These are phyloP conservation scores for Meloidogyne hapla DNA, from an alignment of 1,140 invertebrate species.

Conservation along the genomic window DNA sequence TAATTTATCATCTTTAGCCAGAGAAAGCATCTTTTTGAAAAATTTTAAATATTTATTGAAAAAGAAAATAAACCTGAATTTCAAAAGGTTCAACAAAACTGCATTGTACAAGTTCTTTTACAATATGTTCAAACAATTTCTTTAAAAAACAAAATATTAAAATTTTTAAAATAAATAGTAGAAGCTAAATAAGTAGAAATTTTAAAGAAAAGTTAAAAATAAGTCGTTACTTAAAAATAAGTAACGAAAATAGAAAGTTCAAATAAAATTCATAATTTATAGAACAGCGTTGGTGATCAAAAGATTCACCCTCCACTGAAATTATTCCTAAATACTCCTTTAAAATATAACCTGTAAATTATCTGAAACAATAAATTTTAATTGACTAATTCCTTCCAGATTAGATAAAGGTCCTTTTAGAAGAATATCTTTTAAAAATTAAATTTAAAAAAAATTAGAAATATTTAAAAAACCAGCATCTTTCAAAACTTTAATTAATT, in stretches of 20 bases:
- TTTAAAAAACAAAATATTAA: neutral
- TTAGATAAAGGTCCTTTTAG: slow-evolving; percentile 53
- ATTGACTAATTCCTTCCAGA: slow-evolving; percentile 55
- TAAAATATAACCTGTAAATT: slow-evolving; percentile 32
- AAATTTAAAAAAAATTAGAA: neutral
- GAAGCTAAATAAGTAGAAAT: too few species aligned
- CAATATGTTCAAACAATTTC: slow-evolving; percentile 48
- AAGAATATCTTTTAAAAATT: slow-evolving; percentile 42
- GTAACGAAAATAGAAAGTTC: too few species aligned
- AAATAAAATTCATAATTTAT: too few species aligned
- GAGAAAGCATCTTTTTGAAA: slow-evolving; percentile 43
- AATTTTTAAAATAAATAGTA: slow-evolving; percentile 13
- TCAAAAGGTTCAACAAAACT: slow-evolving; percentile 59
- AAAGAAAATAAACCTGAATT: slow-evolving; percentile 42
- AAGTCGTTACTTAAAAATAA: too few species aligned
- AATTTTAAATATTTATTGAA: slow-evolving; percentile 18
- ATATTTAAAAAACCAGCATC: slow-evolving; percentile 31
- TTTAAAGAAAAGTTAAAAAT: too few species aligned
- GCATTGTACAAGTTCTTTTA: slow-evolving; percentile 49
- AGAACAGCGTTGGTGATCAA: too few species aligned
- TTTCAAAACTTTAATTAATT: slow-evolving; percentile 53
- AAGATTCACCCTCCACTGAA: too few species aligned
- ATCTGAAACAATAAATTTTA: slow-evolving; percentile 44
- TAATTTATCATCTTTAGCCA: slow-evolving; percentile 39
- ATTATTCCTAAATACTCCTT: too few species aligned